Base-by-base conservation (phyloP, 2,888 invertebrate genomes). In the Exocentrus adspersus region DNA sequence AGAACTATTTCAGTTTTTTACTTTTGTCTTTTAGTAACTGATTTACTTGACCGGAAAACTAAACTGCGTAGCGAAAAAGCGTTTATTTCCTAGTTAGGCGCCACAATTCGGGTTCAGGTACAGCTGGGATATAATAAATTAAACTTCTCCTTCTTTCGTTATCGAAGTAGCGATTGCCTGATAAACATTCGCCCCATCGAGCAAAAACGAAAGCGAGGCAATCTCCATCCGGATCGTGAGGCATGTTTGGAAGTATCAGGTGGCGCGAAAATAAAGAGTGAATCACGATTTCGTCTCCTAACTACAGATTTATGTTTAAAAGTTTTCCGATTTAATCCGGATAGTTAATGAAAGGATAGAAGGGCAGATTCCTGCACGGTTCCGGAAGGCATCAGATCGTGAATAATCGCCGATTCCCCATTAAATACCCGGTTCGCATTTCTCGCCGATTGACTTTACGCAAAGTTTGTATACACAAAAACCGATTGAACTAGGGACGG, bases 331-430 rank as follows among this genome's bases (percentile, higher is more conserved):
- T 78, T 77, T 77, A 77, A 77, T 76, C 68, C 72, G 68, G 70
- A 73, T 74, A 75, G 74, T 76, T 76, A 78, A 78, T 77, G 77
- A 77, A 77, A 77, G 67, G 52, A 63, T 57, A 63, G n/a, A n/a
- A n/a, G 62, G 50, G 60, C 62, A 64, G 63, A 67, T 62, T 63
- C 61, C 61, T 37, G 60, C 50, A 48, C 54, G 51, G 45, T 48
- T 62, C 56, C 50, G 56, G 60, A 56, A 72, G 69, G 73, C 75
- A 74, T 74, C 75, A 75, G 77, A 76, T 77, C 74, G 77, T 78
- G 76, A 79, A 79, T 79, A 78, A 79, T 80, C 77, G 76, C 74
- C 76, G 76, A 77, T 77, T 78, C 77, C 75, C 76, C 75, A 77
- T 79, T 77, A 75, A 78, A 77, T 74, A 74, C 74, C 75, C 70